These are phyloP conservation scores for Drosophila nasuta DNA, from an alignment of 1,140 invertebrate species.

Conservation along the genomic window DNA sequence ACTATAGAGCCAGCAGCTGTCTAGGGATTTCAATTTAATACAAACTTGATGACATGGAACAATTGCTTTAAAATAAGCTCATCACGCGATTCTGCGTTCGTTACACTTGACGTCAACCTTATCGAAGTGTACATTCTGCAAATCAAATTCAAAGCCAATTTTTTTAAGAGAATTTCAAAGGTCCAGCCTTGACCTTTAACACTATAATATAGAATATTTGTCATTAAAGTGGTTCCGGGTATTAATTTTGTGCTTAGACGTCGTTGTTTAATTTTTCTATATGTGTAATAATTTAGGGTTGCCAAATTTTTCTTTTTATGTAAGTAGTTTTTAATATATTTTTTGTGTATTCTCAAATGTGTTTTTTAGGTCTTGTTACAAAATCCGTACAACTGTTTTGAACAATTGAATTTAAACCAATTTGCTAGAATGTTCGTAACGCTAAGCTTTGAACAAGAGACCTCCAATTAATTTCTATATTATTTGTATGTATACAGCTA, in stretches of 20 bases:
- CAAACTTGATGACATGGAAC: conserved; percentile 11
- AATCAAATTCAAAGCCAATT: background rate
- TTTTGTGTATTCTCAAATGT: background rate
- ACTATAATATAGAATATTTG: background rate
- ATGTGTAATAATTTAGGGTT: no score
- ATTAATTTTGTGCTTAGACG: no score
- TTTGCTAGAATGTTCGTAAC: no score
- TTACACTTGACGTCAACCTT: conserved; percentile 14
- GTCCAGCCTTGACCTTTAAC: conserved; percentile 5
- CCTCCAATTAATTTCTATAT: conserved; percentile 9
- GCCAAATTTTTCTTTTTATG: no score
- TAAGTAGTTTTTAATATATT: background rate
- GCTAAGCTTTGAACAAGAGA: conserved; percentile 5
- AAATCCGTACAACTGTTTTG: background rate
- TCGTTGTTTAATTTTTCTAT: no score
- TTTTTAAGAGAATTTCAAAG: background rate
- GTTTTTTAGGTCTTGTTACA: background rate
- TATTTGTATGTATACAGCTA: conserved; percentile 84
- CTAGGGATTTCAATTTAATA: conserved; percentile 16
- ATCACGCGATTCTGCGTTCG: conserved; percentile 1
- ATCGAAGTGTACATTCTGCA: background rate
- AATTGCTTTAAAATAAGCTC: background rate
- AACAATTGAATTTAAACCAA: background rate
- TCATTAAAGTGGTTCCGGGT: no score
- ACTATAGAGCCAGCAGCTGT: background rate